phyloP scores from a whole-genome alignment of 2,888 invertebrate genomes.

The Exocentrus adspersus region DNA sequence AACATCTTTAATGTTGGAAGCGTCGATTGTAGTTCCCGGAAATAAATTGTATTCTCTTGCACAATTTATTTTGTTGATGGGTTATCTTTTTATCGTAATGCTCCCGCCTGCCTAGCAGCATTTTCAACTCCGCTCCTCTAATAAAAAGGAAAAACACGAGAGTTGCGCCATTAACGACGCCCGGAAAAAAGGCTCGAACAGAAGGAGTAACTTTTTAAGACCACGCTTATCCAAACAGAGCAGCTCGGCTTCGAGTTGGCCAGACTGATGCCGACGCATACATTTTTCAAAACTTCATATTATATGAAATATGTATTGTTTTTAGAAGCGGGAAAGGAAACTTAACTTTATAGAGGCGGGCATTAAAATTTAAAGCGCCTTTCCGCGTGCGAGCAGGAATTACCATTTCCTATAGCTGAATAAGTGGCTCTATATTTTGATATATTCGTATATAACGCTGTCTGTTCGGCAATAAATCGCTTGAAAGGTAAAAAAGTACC shows the following conservation, averaged over 20 bases:
- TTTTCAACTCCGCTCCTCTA: constrained; percentile 7
- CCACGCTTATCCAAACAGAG: constrained; percentile 4
- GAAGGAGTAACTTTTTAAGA: constrained; percentile 13
- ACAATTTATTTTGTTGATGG: constrained; percentile 18
- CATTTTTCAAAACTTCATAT: constrained; percentile 4
- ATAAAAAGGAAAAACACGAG: constrained; percentile 14
- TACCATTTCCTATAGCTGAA: not conserved
- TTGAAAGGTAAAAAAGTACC: no score
- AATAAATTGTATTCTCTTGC: constrained; percentile 15
- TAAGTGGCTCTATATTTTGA: not conserved
- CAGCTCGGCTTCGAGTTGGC: constrained; percentile 1
- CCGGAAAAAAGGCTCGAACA: constrained; percentile 6
- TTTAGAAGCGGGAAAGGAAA: not conserved
- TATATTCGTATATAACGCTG: no score
- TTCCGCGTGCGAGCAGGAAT: constrained; percentile 1
- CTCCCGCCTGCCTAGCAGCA: constrained; percentile 7
- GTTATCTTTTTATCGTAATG: constrained; percentile 20
- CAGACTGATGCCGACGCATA: not conserved
- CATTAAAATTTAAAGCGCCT: constrained; percentile 18
- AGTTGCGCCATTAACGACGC: constrained; percentile 5
- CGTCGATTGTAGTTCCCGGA: not conserved
- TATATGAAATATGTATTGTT: constrained; percentile 14
- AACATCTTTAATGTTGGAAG: constrained; percentile 5
- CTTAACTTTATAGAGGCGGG: not conserved
- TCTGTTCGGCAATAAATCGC: no score